Evolutionary conservation across 2,888 invertebrate genomes (phyloP), one percentile per base, ranked within the genome.

Genomic region (Camptogramma bilineatum): DNA sequence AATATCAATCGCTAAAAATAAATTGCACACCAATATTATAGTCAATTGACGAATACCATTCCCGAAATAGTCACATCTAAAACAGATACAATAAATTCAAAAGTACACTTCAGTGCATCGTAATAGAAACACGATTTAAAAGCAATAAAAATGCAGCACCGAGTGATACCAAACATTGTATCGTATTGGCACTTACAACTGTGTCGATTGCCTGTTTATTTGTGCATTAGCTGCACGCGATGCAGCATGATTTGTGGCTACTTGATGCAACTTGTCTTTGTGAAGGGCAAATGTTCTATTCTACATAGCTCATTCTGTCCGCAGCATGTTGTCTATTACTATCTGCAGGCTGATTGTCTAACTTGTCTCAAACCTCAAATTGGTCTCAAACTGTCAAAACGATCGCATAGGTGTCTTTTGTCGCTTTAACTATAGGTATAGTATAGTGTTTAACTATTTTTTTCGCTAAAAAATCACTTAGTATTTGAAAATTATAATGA

Each of bases 161-260:
- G 69, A 80, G 74, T 76, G 73, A 73, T 77, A 75, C 73, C 73
- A 67, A 74, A 75, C 75, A 73, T 64, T 61, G 70, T 73, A 80
- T 79, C 77, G 69, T 73, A 79, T 79, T 78, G 80, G 71, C 75
- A 78, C 73, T 79, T 68, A 74, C 73, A 70, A 72, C 77, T 73
- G 73, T 66, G 71, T 74, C 74, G 75, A 77, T 79, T 74, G 76
- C 68, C 61, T 52, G 73, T 77, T 78, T 81, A 79, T 80, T 78
- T 77, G 75, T 62, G 72, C 71, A 70, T 80, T 81, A 78, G 64
- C 71, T 70, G 78, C 86, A 86, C 85, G 86, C 86, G 79, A 85
- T 73, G 55, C 55, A 53, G 18, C 57, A 66, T 73, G 71, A 73
- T 75, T 74, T 76, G 72, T 74, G 62, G 31, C 48, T 55, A 55